Conservation (phyloP, 2,797 vertebrate genomes). For the Coregonus ussuriensis region DNA sequence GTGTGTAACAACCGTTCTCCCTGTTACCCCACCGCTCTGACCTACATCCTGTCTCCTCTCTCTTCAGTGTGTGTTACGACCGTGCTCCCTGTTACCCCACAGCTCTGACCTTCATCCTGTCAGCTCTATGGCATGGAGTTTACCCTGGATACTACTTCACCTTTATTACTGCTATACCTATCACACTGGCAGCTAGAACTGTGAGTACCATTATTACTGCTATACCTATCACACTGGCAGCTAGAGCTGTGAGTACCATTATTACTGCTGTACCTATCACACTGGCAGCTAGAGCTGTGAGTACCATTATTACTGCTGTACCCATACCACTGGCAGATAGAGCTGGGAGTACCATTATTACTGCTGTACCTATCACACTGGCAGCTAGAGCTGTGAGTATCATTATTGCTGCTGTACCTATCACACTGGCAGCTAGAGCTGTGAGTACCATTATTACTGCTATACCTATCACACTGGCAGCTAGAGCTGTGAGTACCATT, state of each 20-base stretch:
- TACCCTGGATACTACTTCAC: conserved; percentile 99
- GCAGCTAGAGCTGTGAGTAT: no score
- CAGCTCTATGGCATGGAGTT: conserved; percentile 96
- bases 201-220: conserved; percentile 82
- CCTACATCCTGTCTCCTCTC: no score
- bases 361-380: background rate
- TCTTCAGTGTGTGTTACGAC: conserved; percentile 89
- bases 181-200: conserved; percentile 85
- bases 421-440: background rate
- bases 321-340: background rate
- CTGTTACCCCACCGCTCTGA: no score
- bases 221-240: conserved; percentile 88
- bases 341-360: background rate
- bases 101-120: conserved; percentile 89
- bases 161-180: conserved; percentile 91
- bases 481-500: background rate
- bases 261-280: background rate
- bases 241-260: conserved; percentile 62
- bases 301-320: background rate
- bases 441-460: background rate
- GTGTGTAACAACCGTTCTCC: no score
- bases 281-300: background rate
- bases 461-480: background rate
- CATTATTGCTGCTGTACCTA: background rate
- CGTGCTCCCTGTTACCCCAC: conserved; percentile 83